Conservation (phyloP, 2,888 invertebrate species). For the Leptopilina syphax region DNA sequence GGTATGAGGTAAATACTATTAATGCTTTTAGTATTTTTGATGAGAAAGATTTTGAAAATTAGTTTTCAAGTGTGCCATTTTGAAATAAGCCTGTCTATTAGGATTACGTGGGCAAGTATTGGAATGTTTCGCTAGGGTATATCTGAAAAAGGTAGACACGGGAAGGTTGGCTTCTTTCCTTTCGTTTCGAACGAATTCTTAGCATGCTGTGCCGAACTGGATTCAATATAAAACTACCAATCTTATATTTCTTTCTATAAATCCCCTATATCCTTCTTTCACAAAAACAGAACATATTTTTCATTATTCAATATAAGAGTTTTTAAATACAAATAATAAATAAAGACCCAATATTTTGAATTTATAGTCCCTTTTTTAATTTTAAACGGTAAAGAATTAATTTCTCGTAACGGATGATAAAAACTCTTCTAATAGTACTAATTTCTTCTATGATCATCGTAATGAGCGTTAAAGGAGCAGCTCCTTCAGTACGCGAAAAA, state of each 20-base stretch:
- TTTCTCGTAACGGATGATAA: neutral
- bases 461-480: slow-evolving; percentile 14
- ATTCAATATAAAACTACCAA: slow-evolving; percentile 34
- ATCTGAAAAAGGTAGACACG: slow-evolving; percentile 25
- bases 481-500: neutral
- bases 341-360: too few relatives aligned
- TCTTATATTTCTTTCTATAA: slow-evolving; percentile 9
- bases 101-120: slow-evolving; percentile 26
- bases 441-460: slow-evolving; percentile 4
- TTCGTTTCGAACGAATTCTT: slow-evolving; percentile 28
- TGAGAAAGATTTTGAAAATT: neutral
- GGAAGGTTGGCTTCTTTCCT: slow-evolving; percentile 27
- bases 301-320: too few relatives aligned
- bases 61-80: neutral
- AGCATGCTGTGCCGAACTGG: slow-evolving; percentile 39
- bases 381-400: neutral
- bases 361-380: too few relatives aligned
- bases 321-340: too few relatives aligned
- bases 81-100: slow-evolving; percentile 5
- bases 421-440: neutral
- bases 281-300: too few relatives aligned
- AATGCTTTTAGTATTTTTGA: neutral
- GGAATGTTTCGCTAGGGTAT: slow-evolving; percentile 14
- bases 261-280: neutral
- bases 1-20: too few relatives aligned